phyloP scores from a whole-genome alignment of 1,140 invertebrate genomes.

The Drusus annulatus region DNA sequence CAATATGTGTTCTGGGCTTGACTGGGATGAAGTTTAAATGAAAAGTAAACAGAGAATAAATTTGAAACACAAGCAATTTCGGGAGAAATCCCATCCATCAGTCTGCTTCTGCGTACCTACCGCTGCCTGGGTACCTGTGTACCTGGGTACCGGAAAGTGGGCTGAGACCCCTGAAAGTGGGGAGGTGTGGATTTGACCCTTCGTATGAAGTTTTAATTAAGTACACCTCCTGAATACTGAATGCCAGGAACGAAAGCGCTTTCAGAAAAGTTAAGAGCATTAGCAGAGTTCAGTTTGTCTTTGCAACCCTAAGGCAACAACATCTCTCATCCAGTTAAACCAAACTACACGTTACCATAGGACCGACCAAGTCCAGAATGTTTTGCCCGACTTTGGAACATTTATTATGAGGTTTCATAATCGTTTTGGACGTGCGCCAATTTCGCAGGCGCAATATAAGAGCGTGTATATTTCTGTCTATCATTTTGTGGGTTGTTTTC shows the following conservation, averaged over 20 bases:
- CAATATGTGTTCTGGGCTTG: conserved; percentile 13
- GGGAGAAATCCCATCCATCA: conserved; percentile 26
- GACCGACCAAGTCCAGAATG: not conserved
- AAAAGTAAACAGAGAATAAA: conserved; percentile 40
- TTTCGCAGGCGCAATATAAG: conserved; percentile 15
- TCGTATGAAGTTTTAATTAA: conserved; percentile 58
- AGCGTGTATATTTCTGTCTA: not conserved
- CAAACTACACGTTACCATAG: not conserved
- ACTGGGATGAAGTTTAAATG: conserved; percentile 37
- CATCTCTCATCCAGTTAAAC: conserved; percentile 28
- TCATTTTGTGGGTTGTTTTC: not conserved
- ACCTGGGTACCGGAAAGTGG: conserved; percentile 14
- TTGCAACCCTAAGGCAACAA: conserved; percentile 41
- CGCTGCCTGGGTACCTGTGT: not conserved
- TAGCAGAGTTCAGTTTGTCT: conserved; percentile 57
- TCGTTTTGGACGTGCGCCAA: conserved; percentile 35
- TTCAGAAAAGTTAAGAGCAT: conserved; percentile 56
- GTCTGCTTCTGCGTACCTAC: not conserved
- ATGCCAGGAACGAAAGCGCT: conserved; percentile 53
- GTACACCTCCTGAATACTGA: conserved; percentile 54
- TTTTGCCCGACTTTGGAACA: conserved; percentile 20
- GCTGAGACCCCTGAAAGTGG: conserved; percentile 10
- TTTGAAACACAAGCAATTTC: conserved; percentile 38
- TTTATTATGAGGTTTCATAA: conserved; percentile 38
- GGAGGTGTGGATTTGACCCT: conserved; percentile 51